Percentiles rank a stretch among this genome's conserved stretches.
phyloP scores from a whole-genome alignment of 2,888 invertebrate genomes.

The Brenthis daphne region DNA sequence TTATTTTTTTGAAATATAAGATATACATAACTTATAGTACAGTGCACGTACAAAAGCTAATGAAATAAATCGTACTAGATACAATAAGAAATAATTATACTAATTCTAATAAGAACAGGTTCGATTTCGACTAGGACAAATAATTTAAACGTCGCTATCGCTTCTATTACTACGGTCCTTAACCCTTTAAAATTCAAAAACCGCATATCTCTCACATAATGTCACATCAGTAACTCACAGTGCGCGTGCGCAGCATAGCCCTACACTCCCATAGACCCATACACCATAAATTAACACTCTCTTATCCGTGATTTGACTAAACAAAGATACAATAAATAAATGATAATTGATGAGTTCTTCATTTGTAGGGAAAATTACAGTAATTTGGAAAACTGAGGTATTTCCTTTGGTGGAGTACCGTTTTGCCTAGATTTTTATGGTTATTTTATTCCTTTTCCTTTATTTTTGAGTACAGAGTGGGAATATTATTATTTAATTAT shows the following conservation, averaged over 20 bases:
- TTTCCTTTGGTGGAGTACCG: not conserved
- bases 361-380: constrained; percentile 6
- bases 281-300: constrained; percentile 35
- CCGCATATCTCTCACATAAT: constrained; percentile 36
- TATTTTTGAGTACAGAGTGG: too few species aligned
- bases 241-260: constrained; percentile 41
- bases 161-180: not conserved
- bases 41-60: too few species aligned
- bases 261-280: constrained; percentile 20
- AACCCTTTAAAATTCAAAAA: constrained; percentile 39
- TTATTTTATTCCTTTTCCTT: too few species aligned
- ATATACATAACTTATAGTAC: too few species aligned
- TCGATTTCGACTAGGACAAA: too few species aligned
- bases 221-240: constrained; percentile 45
- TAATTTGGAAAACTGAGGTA: not conserved
- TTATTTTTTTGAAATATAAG: too few species aligned
- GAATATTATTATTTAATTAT: too few species aligned
- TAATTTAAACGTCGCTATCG: not conserved
- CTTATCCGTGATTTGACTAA: constrained; percentile 31
- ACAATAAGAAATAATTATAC: too few species aligned
- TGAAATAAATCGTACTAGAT: too few species aligned
- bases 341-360: constrained; percentile 31
- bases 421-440: not conserved
- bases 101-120: too few species aligned
- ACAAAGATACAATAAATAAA: constrained; percentile 30